phyloP scores from a whole-genome alignment of 2,888 invertebrate species.

The Clistopyga incitator region DNA sequence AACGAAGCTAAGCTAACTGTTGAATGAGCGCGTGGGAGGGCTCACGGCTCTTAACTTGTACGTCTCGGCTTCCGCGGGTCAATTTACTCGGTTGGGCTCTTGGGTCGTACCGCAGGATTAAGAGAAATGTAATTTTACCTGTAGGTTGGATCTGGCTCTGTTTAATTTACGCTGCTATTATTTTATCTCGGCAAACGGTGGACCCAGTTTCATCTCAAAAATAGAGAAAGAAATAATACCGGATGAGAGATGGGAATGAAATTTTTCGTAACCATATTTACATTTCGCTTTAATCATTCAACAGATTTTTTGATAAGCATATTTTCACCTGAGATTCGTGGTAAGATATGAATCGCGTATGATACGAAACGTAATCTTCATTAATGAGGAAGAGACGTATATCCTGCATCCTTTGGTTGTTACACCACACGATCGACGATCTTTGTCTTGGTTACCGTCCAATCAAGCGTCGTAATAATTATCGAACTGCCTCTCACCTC shows the following conservation, averaged over 20 bases:
- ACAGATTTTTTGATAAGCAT: constrained; percentile 6
- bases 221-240: neutral
- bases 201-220: neutral
- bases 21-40: constrained; percentile 51
- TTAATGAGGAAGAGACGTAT: constrained; percentile 60
- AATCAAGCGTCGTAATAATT: constrained; percentile 66
- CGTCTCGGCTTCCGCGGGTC: constrained; percentile 47
- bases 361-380: constrained; percentile 51
- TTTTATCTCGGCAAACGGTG: neutral
- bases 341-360: constrained; percentile 21
- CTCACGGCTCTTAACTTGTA: constrained; percentile 56
- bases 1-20: constrained; percentile 46
- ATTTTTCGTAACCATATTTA: no score
- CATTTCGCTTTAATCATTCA: neutral
- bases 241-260: neutral
- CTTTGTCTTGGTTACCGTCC: constrained; percentile 53
- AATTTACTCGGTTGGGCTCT: neutral
- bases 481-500: constrained; percentile 50
- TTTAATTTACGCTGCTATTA: neutral
- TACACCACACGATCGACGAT: constrained; percentile 21
- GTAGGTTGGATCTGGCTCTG: neutral
- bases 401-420: constrained; percentile 21
- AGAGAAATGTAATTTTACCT: neutral
- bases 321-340: constrained; percentile 46
- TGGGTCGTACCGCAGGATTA: neutral